A percentile compares a stretch with the other conserved stretches of the same genome.
phyloP scores from a whole-genome alignment of 2,113 vertebrate species.

The Dasyornis broadbenti region DNA sequence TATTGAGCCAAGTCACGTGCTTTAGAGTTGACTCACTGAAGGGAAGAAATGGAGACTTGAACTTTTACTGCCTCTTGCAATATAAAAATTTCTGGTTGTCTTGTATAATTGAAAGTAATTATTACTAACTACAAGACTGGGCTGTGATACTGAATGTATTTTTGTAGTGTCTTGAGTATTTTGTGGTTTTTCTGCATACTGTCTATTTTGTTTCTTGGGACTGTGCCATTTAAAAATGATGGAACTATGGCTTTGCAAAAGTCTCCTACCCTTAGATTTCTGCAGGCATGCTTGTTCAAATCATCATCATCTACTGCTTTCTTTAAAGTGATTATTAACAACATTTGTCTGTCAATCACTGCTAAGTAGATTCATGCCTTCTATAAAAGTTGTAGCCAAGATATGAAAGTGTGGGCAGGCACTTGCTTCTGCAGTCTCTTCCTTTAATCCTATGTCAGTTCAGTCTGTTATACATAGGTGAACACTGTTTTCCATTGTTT shows the following conservation, averaged over 20 bases:
- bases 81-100: background rate
- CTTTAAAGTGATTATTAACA: background rate
- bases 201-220: background rate
- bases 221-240: background rate
- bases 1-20: background rate
- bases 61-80: background rate
- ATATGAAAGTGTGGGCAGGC: background rate
- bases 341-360: background rate
- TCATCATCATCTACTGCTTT: background rate
- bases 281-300: background rate
- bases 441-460: background rate
- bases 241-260: background rate
- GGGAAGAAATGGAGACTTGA: background rate
- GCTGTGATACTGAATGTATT: background rate
- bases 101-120: background rate
- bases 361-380: background rate
- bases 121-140: background rate
- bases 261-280: background rate
- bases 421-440: background rate
- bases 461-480: background rate
- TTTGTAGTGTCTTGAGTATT: background rate
- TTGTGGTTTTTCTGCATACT: background rate
- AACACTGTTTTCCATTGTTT: constrained; percentile 1
- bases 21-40: background rate
- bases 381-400: background rate